A percentile compares a stretch with the other conserved stretches of the same genome.
These are phyloP conservation scores for Apamea crenata DNA, from an alignment of 2,888 invertebrate species.

Conservation along the genomic window DNA sequence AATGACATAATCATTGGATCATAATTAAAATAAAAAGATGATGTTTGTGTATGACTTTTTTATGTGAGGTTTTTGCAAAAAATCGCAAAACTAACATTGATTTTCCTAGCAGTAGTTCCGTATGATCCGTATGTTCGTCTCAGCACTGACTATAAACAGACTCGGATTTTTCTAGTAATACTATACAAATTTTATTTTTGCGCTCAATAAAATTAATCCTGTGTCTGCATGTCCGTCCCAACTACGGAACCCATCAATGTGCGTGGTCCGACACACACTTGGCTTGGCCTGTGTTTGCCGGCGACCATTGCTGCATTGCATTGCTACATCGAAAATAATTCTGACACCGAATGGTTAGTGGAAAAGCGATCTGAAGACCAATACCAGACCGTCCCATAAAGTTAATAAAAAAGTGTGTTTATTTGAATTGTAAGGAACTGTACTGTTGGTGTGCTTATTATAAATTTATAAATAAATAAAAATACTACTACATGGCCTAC, in stretches of 20 bases:
- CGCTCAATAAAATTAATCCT: too few relatives aligned
- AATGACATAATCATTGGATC: too few relatives aligned
- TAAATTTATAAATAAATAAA: not conserved
- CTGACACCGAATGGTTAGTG: not conserved
- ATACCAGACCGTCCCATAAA: too few relatives aligned
- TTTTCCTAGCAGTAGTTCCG: not conserved
- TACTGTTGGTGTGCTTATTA: not conserved
- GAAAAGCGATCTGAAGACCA: not conserved
- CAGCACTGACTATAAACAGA: not conserved
- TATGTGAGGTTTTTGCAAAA: not conserved
- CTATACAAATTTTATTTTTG: too few relatives aligned
- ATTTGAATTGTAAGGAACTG: not conserved
- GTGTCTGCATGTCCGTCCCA: not conserved
- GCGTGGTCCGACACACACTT: not conserved
- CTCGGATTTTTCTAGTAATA: not conserved
- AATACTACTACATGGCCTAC: not conserved
- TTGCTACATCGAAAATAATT: too few relatives aligned
- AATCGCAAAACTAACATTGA: not conserved
- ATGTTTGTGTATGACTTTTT: not conserved
- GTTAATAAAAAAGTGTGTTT: too few relatives aligned
- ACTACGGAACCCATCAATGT: not conserved
- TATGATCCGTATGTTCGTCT: not conserved
- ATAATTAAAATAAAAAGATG: too few relatives aligned
- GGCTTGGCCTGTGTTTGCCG: not conserved
- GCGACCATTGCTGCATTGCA: too few relatives aligned